These are phyloP conservation scores for Paratilapia polleni DNA, from an alignment of 2,113 vertebrate genomes.

Conservation along the genomic window DNA sequence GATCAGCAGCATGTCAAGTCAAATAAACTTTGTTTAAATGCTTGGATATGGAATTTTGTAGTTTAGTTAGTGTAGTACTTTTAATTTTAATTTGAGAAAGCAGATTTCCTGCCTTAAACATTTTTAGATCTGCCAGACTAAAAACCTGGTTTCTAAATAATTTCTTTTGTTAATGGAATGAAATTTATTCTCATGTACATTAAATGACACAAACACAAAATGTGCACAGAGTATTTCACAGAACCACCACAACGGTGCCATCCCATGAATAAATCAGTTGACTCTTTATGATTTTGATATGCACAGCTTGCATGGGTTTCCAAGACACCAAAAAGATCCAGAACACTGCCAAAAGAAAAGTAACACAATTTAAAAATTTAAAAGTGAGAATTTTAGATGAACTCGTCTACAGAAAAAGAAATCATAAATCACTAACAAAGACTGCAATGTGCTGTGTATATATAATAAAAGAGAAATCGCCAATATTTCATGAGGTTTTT, in stretches of 20 bases:
- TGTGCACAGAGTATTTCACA: background rate
- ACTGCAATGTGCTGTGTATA: background rate
- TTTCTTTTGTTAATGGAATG: background rate
- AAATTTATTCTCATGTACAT: background rate
- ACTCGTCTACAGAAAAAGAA: background rate
- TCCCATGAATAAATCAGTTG: background rate
- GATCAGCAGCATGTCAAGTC: slow-evolving; percentile 1
- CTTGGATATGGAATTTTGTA: background rate
- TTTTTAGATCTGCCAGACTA: background rate
- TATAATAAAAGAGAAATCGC: background rate
- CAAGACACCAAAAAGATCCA: background rate
- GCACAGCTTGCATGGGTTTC: background rate
- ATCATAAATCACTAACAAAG: slow-evolving; percentile 14
- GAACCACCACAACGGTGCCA: background rate
- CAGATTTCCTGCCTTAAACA: background rate
- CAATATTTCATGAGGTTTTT: slow-evolving; percentile 12
- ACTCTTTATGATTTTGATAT: slow-evolving; percentile 3
- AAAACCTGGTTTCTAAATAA: background rate
- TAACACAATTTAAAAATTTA: slow-evolving; percentile 14
- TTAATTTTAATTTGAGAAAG: background rate
- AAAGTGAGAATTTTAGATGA: slow-evolving; percentile 10
- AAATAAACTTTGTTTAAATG: background rate
- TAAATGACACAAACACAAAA: background rate
- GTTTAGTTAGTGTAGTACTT: background rate
- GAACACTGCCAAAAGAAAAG: slow-evolving; percentile 8